Base-by-base conservation (phyloP, 2,797 vertebrate genomes). In the Crypturellus tataupa region DNA sequence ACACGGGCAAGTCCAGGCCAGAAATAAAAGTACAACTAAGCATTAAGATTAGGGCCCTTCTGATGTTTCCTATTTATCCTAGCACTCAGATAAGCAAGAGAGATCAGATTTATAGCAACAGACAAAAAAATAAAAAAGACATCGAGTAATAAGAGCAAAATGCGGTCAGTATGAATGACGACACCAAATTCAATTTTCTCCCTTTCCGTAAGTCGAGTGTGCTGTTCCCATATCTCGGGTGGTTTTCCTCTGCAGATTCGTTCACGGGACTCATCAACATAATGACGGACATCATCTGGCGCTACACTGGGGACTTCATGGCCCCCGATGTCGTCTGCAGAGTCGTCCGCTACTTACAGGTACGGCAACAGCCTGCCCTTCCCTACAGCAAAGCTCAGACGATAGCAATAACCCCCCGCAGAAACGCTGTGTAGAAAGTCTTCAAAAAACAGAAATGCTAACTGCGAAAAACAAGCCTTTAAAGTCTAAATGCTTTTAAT, bases 251-350 rank as follows among this genome's bases (percentile, higher is more conserved):
- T 53, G 82, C 86, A 98, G 98, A 98, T 90, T 96, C 91, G 14
- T 97, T 98, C 91, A 98, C 98, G 3, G 98, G 98, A 46, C 93
- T 98, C 69, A 95, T 98, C 91, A 98, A 97, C 94, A 97, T 98
- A 85, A 80, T 98, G 97, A 98, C 98, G 9, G 98, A 98, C 71
- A 98, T 98, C 12, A 98, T 98, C 29, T 98, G 98, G 98, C 93
- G 97, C 80, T 98, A 98, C 96, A 98, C 98, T 3, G 98, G 98
- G 65, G 97, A 98, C 63, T 98, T 98, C 87, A 89, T 98, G 96
- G 98, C 98, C 33, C 98, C 98, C 40, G 98, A 98, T 56, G 85
- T 98, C 21, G 88, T 98, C 10, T 98, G 98, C 93, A 95, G 96
- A 80, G 90, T 98, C 0, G 87, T 98, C 60, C 97, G 97, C 46